Conservation (phyloP, 2,888 invertebrate genomes). For the Noctua fimbriata region DNA sequence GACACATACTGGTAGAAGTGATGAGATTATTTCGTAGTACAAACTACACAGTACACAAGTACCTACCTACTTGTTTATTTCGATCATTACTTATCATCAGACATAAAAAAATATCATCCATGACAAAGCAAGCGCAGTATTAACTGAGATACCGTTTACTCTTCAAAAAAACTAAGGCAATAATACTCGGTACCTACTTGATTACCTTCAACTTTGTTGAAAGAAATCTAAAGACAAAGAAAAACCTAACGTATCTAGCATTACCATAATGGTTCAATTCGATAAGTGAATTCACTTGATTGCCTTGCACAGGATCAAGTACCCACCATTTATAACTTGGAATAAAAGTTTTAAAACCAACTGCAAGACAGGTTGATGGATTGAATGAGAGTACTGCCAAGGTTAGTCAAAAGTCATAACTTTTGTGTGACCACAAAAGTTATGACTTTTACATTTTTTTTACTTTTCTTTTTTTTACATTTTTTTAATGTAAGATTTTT, state of each 20-base stretch:
- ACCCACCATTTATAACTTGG: slow-evolving; percentile 45
- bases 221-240: slow-evolving; percentile 57
- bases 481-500: no score
- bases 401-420: not conserved
- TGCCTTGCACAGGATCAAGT: slow-evolving; percentile 47
- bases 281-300: slow-evolving; percentile 62
- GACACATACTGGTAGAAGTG: not conserved
- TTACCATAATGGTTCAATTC: slow-evolving; percentile 58
- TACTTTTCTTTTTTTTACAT: no score
- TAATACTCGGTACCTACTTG: slow-evolving; percentile 16
- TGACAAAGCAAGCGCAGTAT: not conserved
- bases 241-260: slow-evolving; percentile 36
- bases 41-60: not conserved
- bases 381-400: slow-evolving; percentile 10
- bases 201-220: slow-evolving; percentile 40
- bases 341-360: slow-evolving; percentile 43
- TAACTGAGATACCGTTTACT: not conserved
- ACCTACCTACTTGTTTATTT: not conserved
- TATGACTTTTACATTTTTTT: no score
- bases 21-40: not conserved
- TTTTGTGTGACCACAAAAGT: no score
- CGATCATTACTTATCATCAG: not conserved
- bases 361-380: slow-evolving; percentile 20
- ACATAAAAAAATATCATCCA: not conserved
- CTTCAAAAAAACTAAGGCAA: slow-evolving; percentile 21